A percentile compares a stretch with the other conserved stretches of the same genome.
These are phyloP conservation scores for Catamblyrhynchus diadema DNA, from an alignment of 2,797 vertebrate species.

Conservation along the genomic window DNA sequence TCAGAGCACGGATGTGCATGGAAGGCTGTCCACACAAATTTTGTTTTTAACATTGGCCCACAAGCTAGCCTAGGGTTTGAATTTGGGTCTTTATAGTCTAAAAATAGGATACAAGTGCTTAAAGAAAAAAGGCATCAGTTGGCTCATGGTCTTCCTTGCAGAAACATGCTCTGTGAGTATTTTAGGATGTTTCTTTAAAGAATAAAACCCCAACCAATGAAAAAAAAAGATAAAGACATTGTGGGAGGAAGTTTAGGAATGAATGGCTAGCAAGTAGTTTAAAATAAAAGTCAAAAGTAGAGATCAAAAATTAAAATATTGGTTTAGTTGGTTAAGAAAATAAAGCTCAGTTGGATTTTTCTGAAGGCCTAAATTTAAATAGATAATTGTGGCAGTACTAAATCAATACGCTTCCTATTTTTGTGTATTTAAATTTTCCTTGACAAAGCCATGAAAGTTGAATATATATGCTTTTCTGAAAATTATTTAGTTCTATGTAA, in stretches of 20 bases:
- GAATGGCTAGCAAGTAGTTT: not conserved
- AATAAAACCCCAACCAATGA: not conserved
- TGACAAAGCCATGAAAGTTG: not conserved
- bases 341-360: not conserved
- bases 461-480: not conserved
- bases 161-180: not conserved
- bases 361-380: not conserved
- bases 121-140: not conserved
- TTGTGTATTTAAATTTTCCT: not conserved
- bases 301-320: not conserved
- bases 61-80: not conserved
- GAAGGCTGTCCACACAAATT: not conserved
- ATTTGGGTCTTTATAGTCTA: not conserved
- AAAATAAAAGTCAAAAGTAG: not conserved
- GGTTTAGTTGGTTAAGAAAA: not conserved
- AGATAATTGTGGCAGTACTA: not conserved
- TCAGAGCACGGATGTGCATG: rapidly evolving
- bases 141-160: rapidly evolving
- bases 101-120: not conserved
- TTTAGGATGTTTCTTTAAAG: not conserved
- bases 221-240: not conserved
- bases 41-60: not conserved
- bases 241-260: not conserved
- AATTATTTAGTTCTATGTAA: not conserved
- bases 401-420: not conserved